These are phyloP conservation scores for Aphelenchoides besseyi DNA, from an alignment of 1,140 invertebrate genomes.

Conservation along the genomic window DNA sequence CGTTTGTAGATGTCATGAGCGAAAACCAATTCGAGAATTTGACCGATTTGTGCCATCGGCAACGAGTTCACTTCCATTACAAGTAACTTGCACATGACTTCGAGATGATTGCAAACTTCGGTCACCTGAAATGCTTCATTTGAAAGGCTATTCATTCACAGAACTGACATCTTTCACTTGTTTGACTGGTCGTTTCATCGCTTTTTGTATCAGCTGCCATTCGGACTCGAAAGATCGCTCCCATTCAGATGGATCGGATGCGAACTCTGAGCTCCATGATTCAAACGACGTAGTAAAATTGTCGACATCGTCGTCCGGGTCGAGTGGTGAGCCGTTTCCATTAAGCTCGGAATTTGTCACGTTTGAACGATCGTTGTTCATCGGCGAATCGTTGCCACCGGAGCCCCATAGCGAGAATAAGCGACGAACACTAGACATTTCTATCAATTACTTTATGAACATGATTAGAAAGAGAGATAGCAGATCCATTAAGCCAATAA, in stretches of 20 bases:
- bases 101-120: slow-evolving; percentile 83
- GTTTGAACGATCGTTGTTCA: too few species aligned
- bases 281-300: slow-evolving; percentile 13
- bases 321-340: neutral
- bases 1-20: slow-evolving; percentile 65
- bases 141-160: neutral
- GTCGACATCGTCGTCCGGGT: neutral
- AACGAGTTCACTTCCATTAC: slow-evolving; percentile 72
- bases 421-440: neutral
- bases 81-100: slow-evolving; percentile 83
- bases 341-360: neutral
- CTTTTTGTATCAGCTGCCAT: slow-evolving; percentile 83
- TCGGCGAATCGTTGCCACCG: neutral
- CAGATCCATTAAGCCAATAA: too few species aligned
- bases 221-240: slow-evolving; percentile 82
- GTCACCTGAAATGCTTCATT: slow-evolving; percentile 71
- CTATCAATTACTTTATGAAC: too few species aligned
- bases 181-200: slow-evolving; percentile 72
- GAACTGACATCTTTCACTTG: slow-evolving; percentile 28
- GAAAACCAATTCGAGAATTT: slow-evolving; percentile 66
- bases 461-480: too few species aligned
- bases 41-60: slow-evolving; percentile 62
- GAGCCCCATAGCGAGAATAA: neutral
- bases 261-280: slow-evolving; percentile 51
- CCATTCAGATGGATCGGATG: slow-evolving; percentile 54